Base-by-base conservation (phyloP, 2,113 vertebrate genomes). In the Pavo muticus region DNA sequence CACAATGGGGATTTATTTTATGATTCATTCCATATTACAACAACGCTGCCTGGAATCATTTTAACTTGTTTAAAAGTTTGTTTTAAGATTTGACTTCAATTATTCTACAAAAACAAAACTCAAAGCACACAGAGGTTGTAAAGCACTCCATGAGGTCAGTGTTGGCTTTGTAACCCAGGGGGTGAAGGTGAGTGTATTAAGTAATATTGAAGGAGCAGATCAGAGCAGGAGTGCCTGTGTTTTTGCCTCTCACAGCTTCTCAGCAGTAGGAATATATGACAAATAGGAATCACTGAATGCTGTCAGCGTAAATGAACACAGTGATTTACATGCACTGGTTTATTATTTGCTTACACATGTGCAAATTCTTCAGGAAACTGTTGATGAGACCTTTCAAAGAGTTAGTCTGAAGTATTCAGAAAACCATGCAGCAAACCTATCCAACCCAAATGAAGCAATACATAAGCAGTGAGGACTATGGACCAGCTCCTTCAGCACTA, bases 71-170 rank as follows among this genome's bases (percentile, higher is more conserved):
- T 59, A 52, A 75, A 61, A 59, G 90, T 84, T 79, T 77, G 59
- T 59, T 82, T 90, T 88, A 76, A 74, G 37, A 18, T 93, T 94
- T 94, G 63, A 14, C 29, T 60, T 81, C 45, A 56, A 52, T 90
- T 89, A 65, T 61, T 77, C 69, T 68, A 59, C 69, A 32, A 87
- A 72, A 85, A 1, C 19, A 84, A 90, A 94, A 68, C 35, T 77
- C 52, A 82, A 93, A 87, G 45, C 35, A 88, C 29, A 84, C 14
- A 59, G 56, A 81, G 5, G 3, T 2, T 52, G 9, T 24, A 35
- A 7, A 2, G 19, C 11, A 17, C 32, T 70, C 27, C 30, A 2
- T 25, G 44, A 78, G 79, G 18, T 44, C 64, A 64, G 25, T 21
- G 11, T 23, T 76, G 44, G 2, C 45, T n/a, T 10, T 73, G 13